Evolutionary conservation across 2,113 vertebrate species (phyloP), one percentile per base, ranked within the genome.

Genomic region (Paedocypris sp.): DNA sequence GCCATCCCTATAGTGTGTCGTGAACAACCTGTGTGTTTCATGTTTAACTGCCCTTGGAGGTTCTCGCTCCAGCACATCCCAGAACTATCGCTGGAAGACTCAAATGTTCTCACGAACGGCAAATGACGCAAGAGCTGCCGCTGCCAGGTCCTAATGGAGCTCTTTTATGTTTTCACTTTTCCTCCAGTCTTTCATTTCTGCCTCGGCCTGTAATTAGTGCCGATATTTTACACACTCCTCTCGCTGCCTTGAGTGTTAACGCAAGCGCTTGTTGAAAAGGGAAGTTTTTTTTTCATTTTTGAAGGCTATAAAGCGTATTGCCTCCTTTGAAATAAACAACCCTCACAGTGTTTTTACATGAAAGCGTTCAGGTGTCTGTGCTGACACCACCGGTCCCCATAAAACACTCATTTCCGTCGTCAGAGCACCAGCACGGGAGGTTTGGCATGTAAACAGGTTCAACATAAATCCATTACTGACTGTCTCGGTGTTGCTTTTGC

Each of bases 111-210:
- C 67, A 63, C 67, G 11, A 75, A 82, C 81, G 77, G 42, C 79
- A 60, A 70, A 53, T 85, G 82, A 86, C 81, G 79, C 79, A 84
- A 60, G 75, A 64, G 52, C 33, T 43, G 49, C 66, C 4, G 9
- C 57, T 81, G 81, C 82, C 80, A 83, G 69, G 38, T 59, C 69
- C 74, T 80, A 79, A 82, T 81, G 65, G 69, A 68, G 66, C 70
- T 73, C 80, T 80, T 81, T 82, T 65, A 80, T 76, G 69, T 81
- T 77, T 76, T 70, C 66, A 72, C 66, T 57, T 69, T 69, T 67
- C 36, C 65, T 72, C 33, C 20, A 52, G 61, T 67, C 70, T 81
- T 80, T 82, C 51, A 80, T 81, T 79, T 69, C 48, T 70, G 68
- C 58, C 60, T 32, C 22, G 51, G 47, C 73, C 16, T 68, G 65